These are phyloP conservation scores for Podarcis muralis DNA, from an alignment of 2,113 vertebrate genomes.

Conservation along the genomic window DNA sequence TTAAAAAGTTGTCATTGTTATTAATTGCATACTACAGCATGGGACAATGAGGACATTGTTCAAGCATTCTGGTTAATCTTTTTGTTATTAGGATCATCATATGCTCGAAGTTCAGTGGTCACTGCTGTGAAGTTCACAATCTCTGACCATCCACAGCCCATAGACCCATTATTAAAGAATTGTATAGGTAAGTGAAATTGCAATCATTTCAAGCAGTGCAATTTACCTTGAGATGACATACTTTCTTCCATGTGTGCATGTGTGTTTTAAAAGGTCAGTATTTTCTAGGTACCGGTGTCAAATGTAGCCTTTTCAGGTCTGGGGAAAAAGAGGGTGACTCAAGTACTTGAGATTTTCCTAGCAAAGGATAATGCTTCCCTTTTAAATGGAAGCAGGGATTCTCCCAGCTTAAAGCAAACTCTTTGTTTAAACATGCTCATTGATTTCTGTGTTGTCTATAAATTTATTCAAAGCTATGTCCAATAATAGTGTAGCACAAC, in stretches of 20 bases:
- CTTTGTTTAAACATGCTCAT: not conserved
- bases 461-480: not conserved
- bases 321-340: too few relatives aligned
- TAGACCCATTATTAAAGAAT: conserved; percentile 96
- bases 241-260: not conserved
- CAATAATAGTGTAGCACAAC: not conserved
- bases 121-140: conserved; percentile 99
- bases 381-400: not conserved
- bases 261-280: not conserved
- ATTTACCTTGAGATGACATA: not conserved
- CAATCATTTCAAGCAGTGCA: not conserved
- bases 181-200: conserved; percentile 88
- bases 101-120: conserved; percentile 96
- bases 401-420: not conserved
- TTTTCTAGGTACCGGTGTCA: not conserved
- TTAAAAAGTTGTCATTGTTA: not conserved
- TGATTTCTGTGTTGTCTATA: not conserved
- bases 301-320: too few relatives aligned
- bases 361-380: too few relatives aligned
- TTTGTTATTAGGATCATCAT: conserved; percentile 88
- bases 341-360: too few relatives aligned
- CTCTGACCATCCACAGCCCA: conserved; percentile 96
- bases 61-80: conserved; percentile 30
- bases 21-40: not conserved
- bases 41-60: not conserved